Evolutionary conservation across 2,888 invertebrate genomes (phyloP).

Genomic region (Pristionchus arcanus): DNA sequence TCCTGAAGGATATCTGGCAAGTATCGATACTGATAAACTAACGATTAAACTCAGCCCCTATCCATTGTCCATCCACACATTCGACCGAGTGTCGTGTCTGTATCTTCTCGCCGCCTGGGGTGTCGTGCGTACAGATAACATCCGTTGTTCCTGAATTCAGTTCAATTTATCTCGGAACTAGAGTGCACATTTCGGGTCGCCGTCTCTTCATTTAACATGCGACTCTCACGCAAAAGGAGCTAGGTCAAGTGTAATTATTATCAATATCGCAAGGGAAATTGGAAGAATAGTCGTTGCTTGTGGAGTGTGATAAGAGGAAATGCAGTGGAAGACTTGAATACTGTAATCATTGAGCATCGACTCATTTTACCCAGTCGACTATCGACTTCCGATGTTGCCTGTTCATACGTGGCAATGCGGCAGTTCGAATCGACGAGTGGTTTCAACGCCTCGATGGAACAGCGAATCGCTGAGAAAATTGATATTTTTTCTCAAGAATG

Average conservation of each 20-base stretch:
- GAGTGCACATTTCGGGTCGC: too few species aligned
- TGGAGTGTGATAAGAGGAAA: too few species aligned
- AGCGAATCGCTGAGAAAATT: neutral
- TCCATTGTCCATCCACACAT: constrained; percentile 7
- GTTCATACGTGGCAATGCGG: neutral
- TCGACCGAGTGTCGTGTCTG: neutral
- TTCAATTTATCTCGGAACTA: neutral
- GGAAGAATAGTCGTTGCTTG: too few species aligned
- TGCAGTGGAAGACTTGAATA: too few species aligned
- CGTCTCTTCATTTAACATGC: too few species aligned
- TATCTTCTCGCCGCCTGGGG: neutral
- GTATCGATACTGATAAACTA: too few species aligned
- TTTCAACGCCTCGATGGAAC: neutral
- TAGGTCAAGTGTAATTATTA: too few species aligned
- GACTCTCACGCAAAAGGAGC: too few species aligned
- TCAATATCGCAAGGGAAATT: too few species aligned
- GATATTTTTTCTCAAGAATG: neutral
- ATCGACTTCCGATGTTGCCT: neutral
- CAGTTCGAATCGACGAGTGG: neutral
- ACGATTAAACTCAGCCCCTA: neutral
- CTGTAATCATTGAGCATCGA: neutral
- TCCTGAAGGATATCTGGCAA: too few species aligned
- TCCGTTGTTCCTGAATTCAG: neutral
- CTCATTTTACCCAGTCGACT: neutral
- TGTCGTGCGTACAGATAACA: neutral